Conservation (phyloP, 2,888 invertebrate genomes). For the Clistopyga incitator region DNA sequence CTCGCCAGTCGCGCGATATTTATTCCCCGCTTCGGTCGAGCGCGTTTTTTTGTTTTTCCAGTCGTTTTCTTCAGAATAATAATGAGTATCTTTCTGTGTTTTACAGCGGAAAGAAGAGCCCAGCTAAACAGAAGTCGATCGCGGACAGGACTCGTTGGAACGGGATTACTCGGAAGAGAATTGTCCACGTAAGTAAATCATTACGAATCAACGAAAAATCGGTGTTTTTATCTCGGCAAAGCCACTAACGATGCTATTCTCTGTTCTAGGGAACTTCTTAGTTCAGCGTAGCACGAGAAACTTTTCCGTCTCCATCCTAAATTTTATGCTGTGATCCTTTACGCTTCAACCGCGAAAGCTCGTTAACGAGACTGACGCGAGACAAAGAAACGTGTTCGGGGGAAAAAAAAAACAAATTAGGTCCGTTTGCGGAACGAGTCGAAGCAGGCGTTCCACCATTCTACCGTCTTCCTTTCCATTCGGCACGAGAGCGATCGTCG, state of each 20-base stretch:
- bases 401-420: conserved; percentile 12
- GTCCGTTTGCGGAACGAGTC: conserved; percentile 24
- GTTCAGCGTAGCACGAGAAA: conserved; percentile 82
- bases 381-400: conserved; percentile 27
- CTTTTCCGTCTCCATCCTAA: conserved; percentile 78
- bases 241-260: conserved; percentile 24
- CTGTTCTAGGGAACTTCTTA: conserved; percentile 83
- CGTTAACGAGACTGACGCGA: conserved; percentile 48
- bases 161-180: conserved; percentile 88
- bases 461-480: conserved; percentile 56
- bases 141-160: conserved; percentile 90
- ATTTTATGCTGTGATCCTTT: conserved; percentile 82
- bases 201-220: not conserved
- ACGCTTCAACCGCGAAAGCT: conserved; percentile 69
- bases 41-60: not conserved
- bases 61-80: conserved; percentile 10
- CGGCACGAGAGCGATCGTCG: conserved; percentile 30
- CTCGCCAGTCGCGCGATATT: conserved; percentile 19
- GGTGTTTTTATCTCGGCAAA: conserved; percentile 8
- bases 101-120: conserved; percentile 94
- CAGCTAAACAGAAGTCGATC: conserved; percentile 95
- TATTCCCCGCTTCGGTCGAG: conserved; percentile 11
- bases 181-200: conserved; percentile 87
- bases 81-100: conserved; percentile 33
- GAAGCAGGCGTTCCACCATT: conserved; percentile 10